These are phyloP conservation scores for Euwallacea fornicatus DNA, from an alignment of 1,140 invertebrate genomes.

Conservation along the genomic window DNA sequence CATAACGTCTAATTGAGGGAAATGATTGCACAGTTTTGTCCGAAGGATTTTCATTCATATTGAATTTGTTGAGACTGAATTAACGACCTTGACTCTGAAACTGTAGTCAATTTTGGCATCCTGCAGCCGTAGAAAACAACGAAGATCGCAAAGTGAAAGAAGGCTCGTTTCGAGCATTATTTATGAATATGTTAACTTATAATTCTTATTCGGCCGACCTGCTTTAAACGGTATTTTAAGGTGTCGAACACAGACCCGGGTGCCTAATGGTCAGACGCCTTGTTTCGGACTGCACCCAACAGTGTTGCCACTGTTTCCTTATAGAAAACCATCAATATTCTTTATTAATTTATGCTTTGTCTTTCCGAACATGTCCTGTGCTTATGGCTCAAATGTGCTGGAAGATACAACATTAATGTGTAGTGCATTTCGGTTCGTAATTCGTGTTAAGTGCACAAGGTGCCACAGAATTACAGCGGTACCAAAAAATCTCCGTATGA, in stretches of 20 bases:
- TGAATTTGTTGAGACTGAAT: too few relatives aligned
- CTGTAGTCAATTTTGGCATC: too few relatives aligned
- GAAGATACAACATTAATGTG: too few relatives aligned
- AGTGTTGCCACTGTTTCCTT: conserved; percentile 4
- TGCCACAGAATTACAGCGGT: too few relatives aligned
- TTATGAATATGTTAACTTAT: conserved; percentile 30
- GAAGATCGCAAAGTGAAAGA: conserved; percentile 20
- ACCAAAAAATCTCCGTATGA: too few relatives aligned
- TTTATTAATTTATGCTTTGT: too few relatives aligned
- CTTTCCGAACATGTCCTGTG: too few relatives aligned
- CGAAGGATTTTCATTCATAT: background rate
- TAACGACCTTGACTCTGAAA: too few relatives aligned
- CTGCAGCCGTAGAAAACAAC: background rate
- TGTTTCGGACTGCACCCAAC: conserved; percentile 10
- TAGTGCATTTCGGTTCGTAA: too few relatives aligned
- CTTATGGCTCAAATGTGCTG: too few relatives aligned
- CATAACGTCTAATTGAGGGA: conserved; percentile 12
- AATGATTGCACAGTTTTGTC: conserved; percentile 16
- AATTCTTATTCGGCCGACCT: conserved; percentile 14
- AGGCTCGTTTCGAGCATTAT: conserved; percentile 24
- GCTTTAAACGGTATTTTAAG: conserved; percentile 30
- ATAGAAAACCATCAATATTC: too few relatives aligned
- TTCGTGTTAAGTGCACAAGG: too few relatives aligned
- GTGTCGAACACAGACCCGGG: conserved; percentile 24
- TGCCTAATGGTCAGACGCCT: conserved; percentile 25